Evolutionary conservation across 2,888 invertebrate genomes (phyloP), one percentile per base, ranked within the genome.

Genomic region (Listrodromus nycthemerus): DNA sequence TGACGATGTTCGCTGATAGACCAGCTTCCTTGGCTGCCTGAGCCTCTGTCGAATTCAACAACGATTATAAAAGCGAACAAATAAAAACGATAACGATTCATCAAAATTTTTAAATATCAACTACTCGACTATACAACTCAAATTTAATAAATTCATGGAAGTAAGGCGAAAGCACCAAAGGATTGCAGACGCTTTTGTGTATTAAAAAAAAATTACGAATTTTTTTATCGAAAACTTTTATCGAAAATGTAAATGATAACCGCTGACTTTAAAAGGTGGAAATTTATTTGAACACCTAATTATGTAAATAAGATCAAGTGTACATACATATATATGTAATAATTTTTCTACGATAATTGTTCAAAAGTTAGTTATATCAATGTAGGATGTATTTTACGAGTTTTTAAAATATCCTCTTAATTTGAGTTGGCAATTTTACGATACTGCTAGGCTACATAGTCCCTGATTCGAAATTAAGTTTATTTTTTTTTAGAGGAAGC

Each of bases 21-120:
- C 97, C 98, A 0, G 97, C 97, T 45, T 94, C 93, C 61, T 95
- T 95, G 0, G 98, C 98, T 69, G 98, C 98, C 91, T 95, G 95
- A 0, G 97, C 98, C 94, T 99, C 98, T 98, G 95, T 67, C 79
- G 83, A 86, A 81, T 83, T 73, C 74, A 83, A 75, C 80, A 74
- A 82, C 69, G 61, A 73, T 78, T 80, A 75, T 61, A 45, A 73
- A 27, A 65, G 66, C 65, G 24, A 61, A n/a, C 6, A 27, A 19
- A 0, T 8, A 58, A 30, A 13, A 41, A 30, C 37, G 13, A 19
- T 24, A 27, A 55, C 76, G 24, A 33, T 41, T 78, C 19, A 1
- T 30, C n/a, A 30, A 5, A 27, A 16, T 61, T 27, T 24, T 0
- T 6, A 6, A 24, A 21, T 13, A 5, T 24, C 55, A 13, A 55